A percentile compares a stretch with the other conserved stretches of the same genome.
phyloP scores from a whole-genome alignment of 2,888 invertebrate species.

The Diarsia mendica region DNA sequence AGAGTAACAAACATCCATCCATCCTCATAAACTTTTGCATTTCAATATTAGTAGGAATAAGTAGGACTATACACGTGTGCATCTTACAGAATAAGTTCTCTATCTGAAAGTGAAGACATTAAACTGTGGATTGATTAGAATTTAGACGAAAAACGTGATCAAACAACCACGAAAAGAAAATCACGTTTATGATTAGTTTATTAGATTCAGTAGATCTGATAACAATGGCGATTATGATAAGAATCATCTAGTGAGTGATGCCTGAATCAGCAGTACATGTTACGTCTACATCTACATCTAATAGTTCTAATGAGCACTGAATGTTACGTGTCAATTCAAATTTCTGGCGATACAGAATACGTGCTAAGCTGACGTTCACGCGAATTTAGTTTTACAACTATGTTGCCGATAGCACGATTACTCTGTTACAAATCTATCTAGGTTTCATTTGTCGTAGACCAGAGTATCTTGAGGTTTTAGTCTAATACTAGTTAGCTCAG shows the following conservation, averaged over 20 bases:
- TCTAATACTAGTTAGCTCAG: not conserved
- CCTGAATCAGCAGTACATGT: constrained; percentile 32
- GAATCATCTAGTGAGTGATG: not conserved
- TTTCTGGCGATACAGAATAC: constrained; percentile 15
- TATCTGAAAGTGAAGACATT: not conserved
- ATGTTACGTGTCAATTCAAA: constrained; percentile 30
- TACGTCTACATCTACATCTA: constrained; percentile 33
- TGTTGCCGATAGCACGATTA: not conserved
- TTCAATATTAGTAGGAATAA: too few relatives aligned
- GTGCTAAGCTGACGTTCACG: constrained; percentile 14
- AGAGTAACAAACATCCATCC: too few relatives aligned
- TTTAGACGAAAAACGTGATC: not conserved
- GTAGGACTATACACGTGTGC: not conserved
- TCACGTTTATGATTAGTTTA: not conserved
- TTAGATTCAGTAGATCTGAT: not conserved
- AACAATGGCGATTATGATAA: not conserved
- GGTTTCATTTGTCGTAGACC: not conserved
- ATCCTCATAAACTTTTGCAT: too few relatives aligned
- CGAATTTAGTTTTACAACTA: constrained; percentile 11
- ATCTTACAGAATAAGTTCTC: not conserved
- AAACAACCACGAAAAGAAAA: not conserved
- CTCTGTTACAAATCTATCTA: not conserved
- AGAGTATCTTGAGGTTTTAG: not conserved
- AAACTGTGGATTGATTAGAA: not conserved
- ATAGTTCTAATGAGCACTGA: constrained; percentile 31